Conservation (phyloP, 2,888 invertebrate species). For the Troilus luridus region DNA sequence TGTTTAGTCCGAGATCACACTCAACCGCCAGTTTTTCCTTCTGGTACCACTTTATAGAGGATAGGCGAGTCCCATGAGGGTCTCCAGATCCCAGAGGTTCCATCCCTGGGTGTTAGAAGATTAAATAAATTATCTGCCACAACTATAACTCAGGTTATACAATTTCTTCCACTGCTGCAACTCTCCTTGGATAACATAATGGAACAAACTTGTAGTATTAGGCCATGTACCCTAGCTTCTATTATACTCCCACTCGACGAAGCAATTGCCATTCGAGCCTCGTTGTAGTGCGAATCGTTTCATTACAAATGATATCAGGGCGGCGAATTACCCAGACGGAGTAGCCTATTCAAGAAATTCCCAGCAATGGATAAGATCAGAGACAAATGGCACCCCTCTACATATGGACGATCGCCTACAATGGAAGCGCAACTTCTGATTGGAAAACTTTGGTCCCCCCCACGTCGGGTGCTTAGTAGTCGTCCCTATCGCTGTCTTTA, state of each 20-base stretch:
- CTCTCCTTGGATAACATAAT: neutral
- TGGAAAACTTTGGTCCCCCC: conserved; percentile 24
- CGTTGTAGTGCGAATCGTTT: neutral
- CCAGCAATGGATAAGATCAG: conserved; percentile 13
- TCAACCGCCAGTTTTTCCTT: too few species aligned
- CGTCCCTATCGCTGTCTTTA: neutral
- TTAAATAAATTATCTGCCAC: too few species aligned
- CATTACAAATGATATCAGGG: conserved; percentile 5
- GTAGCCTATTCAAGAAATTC: neutral
- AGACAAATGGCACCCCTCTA: neutral
- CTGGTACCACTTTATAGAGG: too few species aligned
- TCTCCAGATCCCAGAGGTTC: too few species aligned
- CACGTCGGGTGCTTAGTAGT: neutral
- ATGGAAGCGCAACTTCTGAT: conserved; percentile 30
- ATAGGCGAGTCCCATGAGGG: too few species aligned
- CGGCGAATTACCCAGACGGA: conserved; percentile 7
- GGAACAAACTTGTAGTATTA: neutral
- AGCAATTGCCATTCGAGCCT: neutral
- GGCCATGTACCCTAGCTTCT: neutral
- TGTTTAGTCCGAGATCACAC: too few species aligned
- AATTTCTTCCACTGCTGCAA: too few species aligned
- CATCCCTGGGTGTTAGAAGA: too few species aligned
- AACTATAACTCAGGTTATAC: too few species aligned
- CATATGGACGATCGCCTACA: neutral
- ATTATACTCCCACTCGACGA: conserved; percentile 9